Evolutionary conservation across 2,888 invertebrate species (phyloP).

Genomic region (Drosophila bunnanda): DNA sequence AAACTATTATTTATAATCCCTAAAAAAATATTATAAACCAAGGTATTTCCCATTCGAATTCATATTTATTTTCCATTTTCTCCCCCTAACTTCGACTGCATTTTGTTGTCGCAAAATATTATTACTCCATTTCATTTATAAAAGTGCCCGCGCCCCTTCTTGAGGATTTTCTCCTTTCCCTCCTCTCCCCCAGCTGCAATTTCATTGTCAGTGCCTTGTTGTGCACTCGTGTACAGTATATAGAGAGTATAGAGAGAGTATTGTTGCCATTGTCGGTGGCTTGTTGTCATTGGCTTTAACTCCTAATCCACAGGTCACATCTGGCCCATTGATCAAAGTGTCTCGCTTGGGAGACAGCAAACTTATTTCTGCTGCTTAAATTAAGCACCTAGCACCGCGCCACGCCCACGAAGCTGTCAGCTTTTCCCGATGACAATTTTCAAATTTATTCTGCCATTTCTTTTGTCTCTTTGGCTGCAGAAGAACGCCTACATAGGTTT

Average conservation of each 20-base stretch:
- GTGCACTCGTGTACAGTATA: constrained; percentile 1
- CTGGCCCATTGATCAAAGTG: constrained; percentile 51
- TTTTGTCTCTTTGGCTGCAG: constrained; percentile 37
- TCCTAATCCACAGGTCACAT: constrained; percentile 60
- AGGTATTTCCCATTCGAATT: neutral
- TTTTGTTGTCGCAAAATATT: constrained; percentile 80
- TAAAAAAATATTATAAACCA: neutral
- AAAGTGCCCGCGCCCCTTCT: constrained; percentile 61
- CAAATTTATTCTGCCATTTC: constrained; percentile 53
- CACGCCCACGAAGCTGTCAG: constrained; percentile 24
- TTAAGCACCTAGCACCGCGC: constrained; percentile 40
- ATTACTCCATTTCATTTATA: constrained; percentile 82
- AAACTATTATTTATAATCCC: neutral
- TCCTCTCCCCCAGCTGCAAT: constrained; percentile 49
- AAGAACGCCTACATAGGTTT: constrained; percentile 39
- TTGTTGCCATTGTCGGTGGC: constrained; percentile 40
- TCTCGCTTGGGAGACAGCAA: constrained; percentile 37
- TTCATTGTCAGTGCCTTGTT: constrained; percentile 79
- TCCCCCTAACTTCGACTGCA: constrained; percentile 30
- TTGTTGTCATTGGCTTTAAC: constrained; percentile 68
- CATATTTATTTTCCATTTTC: no score
- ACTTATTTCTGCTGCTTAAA: constrained; percentile 38
- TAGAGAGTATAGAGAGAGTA: neutral
- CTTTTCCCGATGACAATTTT: constrained; percentile 46
- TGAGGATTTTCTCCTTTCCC: constrained; percentile 35